Conservation (phyloP, 2,888 invertebrate genomes). For the Loripinus fragilis region DNA sequence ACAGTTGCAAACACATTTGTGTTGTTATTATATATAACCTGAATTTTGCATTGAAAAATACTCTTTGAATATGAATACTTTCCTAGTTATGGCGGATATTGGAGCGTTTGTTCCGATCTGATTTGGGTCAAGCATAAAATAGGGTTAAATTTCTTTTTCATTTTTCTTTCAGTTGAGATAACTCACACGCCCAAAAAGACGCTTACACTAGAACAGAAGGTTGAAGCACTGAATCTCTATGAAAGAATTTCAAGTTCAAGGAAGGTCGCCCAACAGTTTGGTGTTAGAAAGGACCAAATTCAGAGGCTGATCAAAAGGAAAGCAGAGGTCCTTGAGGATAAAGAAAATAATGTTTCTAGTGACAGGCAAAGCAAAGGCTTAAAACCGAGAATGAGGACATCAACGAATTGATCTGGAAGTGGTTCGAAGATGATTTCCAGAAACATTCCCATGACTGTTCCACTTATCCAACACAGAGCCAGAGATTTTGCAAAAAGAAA, state of each 20-base stretch:
- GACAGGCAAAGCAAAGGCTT: conserved; percentile 24
- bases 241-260: conserved; percentile 28
- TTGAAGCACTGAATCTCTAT: too few species aligned
- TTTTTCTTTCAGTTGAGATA: too few species aligned
- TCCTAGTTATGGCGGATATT: too few species aligned
- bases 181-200: too few species aligned
- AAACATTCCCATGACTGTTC: conserved; percentile 30
- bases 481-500: conserved; percentile 33
- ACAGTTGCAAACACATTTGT: too few species aligned
- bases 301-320: conserved; percentile 47
- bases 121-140: too few species aligned
- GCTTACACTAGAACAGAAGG: too few species aligned
- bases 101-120: too few species aligned
- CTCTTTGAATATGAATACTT: too few species aligned
- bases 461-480: conserved; percentile 30
- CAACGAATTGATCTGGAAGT: conserved; percentile 33
- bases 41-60: too few species aligned
- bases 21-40: too few species aligned
- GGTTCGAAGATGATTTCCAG: conserved; percentile 39
- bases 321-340: conserved; percentile 34
- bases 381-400: conserved; percentile 41
- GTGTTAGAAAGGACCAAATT: conserved; percentile 50
- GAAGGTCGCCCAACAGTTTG: conserved; percentile 43
- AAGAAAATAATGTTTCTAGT: conserved; percentile 32
- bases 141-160: too few species aligned